phyloP scores from a whole-genome alignment of 2,888 invertebrate genomes.

The Machimus rusticus region DNA sequence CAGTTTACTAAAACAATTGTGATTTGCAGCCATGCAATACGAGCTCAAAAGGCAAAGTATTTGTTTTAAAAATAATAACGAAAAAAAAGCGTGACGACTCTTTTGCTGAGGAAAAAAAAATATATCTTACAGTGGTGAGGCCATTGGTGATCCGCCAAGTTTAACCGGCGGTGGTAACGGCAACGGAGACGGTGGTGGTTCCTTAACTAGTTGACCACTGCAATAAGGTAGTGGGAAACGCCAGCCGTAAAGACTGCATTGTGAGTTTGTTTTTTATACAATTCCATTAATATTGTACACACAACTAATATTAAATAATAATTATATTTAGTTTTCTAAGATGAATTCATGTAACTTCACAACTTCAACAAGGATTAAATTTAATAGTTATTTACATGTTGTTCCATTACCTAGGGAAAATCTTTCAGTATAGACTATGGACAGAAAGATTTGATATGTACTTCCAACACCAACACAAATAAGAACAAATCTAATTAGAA shows the following conservation, averaged over 20 bases:
- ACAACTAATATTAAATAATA: slow-evolving; percentile 19
- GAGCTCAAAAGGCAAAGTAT: not conserved
- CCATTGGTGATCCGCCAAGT: slow-evolving; percentile 73
- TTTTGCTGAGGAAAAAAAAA: not conserved
- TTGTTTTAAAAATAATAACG: not conserved
- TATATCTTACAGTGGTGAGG: slow-evolving; percentile 71
- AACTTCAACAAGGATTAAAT: not conserved
- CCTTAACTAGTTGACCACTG: slow-evolving; percentile 78
- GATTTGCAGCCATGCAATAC: not conserved
- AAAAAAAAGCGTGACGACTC: not conserved
- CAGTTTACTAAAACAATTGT: slow-evolving; percentile 44
- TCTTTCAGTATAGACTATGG: not conserved
- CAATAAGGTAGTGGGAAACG: slow-evolving; percentile 96
- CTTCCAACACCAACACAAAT: not conserved
- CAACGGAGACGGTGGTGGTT: slow-evolving; percentile 80
- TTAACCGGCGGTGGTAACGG: slow-evolving; percentile 81
- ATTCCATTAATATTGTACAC: slow-evolving; percentile 40
- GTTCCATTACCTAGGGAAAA: not conserved
- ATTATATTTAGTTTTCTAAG: not conserved
- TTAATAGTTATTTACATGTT: not conserved
- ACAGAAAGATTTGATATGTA: not conserved
- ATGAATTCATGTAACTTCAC: not conserved
- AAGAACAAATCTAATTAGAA: not conserved
- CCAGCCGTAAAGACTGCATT: slow-evolving; percentile 91
- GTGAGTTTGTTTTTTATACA: slow-evolving; percentile 51